Conservation (phyloP, 2,888 invertebrate genomes). For the Hemithea aestivaria region DNA sequence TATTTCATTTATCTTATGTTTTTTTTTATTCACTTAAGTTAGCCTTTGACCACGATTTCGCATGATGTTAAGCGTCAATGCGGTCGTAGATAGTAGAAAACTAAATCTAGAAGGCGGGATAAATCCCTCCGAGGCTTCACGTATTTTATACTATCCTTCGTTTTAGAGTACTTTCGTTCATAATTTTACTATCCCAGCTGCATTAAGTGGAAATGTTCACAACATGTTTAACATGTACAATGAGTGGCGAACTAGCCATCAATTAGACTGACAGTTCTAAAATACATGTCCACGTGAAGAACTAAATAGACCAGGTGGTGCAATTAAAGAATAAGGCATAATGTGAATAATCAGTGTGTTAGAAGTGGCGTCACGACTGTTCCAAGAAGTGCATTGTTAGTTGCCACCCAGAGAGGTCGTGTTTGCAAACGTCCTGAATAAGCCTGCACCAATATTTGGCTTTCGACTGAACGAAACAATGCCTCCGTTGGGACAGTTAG, state of each 20-base stretch:
- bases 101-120: too few relatives aligned
- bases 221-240: conserved; percentile 48
- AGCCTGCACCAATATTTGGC: conserved; percentile 71
- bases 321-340: conserved; percentile 53
- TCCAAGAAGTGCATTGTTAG: conserved; percentile 66
- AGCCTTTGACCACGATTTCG: too few relatives aligned
- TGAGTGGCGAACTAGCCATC: conserved; percentile 45
- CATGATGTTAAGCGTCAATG: too few relatives aligned
- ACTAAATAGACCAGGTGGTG: conserved; percentile 73
- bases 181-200: neutral
- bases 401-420: conserved; percentile 68
- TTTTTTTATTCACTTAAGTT: too few relatives aligned
- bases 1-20: too few relatives aligned
- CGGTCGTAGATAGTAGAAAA: too few relatives aligned
- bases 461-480: conserved; percentile 75
- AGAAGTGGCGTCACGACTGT: conserved; percentile 73
- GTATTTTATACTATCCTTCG: too few relatives aligned
- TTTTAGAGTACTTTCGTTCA: too few relatives aligned
- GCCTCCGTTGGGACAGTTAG: conserved; percentile 67
- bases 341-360: conserved; percentile 67
- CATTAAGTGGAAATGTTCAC: conserved; percentile 35
- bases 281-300: conserved; percentile 62
- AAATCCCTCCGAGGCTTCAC: too few relatives aligned
- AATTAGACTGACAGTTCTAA: conserved; percentile 54
- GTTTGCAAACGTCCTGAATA: conserved; percentile 74